Conservation (phyloP, 1,140 invertebrate genomes). For the Colletes gigas region DNA sequence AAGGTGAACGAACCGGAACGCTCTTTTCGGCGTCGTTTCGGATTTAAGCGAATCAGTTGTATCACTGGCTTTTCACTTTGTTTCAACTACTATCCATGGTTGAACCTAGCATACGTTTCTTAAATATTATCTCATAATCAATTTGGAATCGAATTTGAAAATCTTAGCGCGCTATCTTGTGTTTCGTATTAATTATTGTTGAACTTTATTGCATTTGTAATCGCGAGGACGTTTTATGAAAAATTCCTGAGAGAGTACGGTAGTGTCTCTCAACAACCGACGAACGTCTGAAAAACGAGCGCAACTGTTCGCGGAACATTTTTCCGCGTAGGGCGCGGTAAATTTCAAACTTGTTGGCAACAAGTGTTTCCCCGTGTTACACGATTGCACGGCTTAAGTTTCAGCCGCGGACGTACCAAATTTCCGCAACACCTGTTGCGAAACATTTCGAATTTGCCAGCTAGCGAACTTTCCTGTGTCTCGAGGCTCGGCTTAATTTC, state of each 20-base stretch:
- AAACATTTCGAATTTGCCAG: conserved; percentile 67
- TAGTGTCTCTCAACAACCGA: background rate
- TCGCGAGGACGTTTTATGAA: too few relatives aligned
- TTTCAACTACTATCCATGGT: background rate
- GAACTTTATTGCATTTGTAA: too few relatives aligned
- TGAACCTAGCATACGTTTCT: too few relatives aligned
- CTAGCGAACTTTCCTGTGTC: conserved; percentile 48
- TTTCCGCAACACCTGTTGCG: conserved; percentile 69
- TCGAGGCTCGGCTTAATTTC: conserved; percentile 61
- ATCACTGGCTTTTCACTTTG: background rate
- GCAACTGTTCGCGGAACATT: conserved; percentile 31
- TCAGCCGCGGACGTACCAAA: conserved; percentile 63
- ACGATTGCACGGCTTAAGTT: conserved; percentile 65
- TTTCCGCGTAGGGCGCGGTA: conserved; percentile 48
- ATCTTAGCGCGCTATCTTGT: too few relatives aligned
- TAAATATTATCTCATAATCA: too few relatives aligned
- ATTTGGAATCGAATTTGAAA: too few relatives aligned
- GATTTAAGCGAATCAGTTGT: background rate
- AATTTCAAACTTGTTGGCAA: conserved; percentile 65
- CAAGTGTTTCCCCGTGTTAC: conserved; percentile 64
- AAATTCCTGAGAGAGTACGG: background rate
- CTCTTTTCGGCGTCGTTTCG: background rate
- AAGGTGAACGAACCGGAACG: background rate
- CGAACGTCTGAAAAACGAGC: conserved; percentile 19
- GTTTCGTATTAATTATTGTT: too few relatives aligned